Percentiles rank a stretch among this genome's conserved stretches.
phyloP scores from a whole-genome alignment of 1,140 invertebrate genomes.

The Drosophila bipectinata region DNA sequence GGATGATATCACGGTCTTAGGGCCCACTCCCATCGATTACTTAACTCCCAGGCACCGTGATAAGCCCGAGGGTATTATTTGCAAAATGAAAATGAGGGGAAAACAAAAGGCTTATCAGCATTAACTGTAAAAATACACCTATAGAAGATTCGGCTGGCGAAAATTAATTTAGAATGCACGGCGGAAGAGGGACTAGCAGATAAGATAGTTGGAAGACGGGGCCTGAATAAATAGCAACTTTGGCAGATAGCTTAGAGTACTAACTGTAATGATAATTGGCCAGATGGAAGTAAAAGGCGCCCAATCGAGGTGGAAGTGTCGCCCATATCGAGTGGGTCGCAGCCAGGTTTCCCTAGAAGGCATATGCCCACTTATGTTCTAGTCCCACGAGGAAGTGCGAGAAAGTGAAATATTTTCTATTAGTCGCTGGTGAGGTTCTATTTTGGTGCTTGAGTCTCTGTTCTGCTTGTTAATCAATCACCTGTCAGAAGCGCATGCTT shows the following conservation, averaged over 20 bases:
- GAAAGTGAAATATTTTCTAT: constrained; percentile 30
- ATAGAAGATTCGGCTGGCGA: constrained; percentile 15
- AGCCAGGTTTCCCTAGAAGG: constrained; percentile 17
- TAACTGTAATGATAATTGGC: constrained; percentile 6
- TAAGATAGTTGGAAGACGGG: constrained; percentile 42
- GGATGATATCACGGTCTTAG: constrained; percentile 24
- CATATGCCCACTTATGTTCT: constrained; percentile 14
- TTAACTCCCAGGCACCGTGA: constrained; percentile 25
- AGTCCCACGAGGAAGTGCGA: constrained; percentile 22
- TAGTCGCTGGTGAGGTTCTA: constrained; percentile 25
- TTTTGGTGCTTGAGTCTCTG: constrained; percentile 20
- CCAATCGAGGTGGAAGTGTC: neutral
- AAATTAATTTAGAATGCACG: constrained; percentile 66
- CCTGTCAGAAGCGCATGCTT: constrained; percentile 47
- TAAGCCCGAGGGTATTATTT: constrained; percentile 26
- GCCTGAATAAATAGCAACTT: constrained; percentile 12
- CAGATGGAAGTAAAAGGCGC: constrained; percentile 2
- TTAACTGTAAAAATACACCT: neutral
- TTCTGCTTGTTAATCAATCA: constrained; percentile 66
- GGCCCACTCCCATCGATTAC: constrained; percentile 27
- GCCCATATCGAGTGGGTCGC: neutral
- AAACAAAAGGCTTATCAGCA: constrained; percentile 41
- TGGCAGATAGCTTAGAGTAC: constrained; percentile 24
- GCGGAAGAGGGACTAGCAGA: constrained; percentile 43
- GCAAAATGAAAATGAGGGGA: constrained; percentile 12